Conservation (phyloP, 1,140 invertebrate genomes). For the Nasonia longicornis region DNA sequence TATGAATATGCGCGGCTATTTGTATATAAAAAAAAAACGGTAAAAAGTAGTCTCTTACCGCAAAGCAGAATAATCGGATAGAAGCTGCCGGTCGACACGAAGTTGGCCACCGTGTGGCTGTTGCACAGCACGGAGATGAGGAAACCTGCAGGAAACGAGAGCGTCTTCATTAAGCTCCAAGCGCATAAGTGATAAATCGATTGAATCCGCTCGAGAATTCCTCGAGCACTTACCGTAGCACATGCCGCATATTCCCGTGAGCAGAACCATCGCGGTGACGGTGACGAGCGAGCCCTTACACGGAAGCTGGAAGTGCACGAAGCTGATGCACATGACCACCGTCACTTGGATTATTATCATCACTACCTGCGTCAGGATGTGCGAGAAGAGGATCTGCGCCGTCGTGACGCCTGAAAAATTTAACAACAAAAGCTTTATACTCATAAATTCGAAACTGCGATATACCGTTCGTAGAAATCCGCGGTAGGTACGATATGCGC, state of each 20-base stretch:
- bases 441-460: neutral
- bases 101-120: conserved; percentile 84
- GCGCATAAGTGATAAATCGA: neutral
- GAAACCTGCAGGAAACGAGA: conserved; percentile 70
- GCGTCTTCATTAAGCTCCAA: neutral
- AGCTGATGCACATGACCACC: conserved; percentile 73
- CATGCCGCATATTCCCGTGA: conserved; percentile 79
- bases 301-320: conserved; percentile 73
- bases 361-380: conserved; percentile 80
- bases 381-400: conserved; percentile 78
- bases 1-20: no score
- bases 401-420: conserved; percentile 73
- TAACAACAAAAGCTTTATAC: neutral
- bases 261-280: conserved; percentile 71
- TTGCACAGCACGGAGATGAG: conserved; percentile 83
- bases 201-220: neutral
- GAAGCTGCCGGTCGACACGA: conserved; percentile 86
- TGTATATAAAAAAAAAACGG: no score
- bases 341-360: conserved; percentile 80
- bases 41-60: conserved; percentile 70
- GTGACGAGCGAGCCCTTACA: conserved; percentile 73
- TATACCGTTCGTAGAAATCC: conserved; percentile 5
- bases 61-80: conserved; percentile 87
- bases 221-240: conserved; percentile 72
- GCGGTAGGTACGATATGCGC: neutral